phyloP scores from a whole-genome alignment of 2,797 vertebrate species.

The Darevskia mixta region DNA sequence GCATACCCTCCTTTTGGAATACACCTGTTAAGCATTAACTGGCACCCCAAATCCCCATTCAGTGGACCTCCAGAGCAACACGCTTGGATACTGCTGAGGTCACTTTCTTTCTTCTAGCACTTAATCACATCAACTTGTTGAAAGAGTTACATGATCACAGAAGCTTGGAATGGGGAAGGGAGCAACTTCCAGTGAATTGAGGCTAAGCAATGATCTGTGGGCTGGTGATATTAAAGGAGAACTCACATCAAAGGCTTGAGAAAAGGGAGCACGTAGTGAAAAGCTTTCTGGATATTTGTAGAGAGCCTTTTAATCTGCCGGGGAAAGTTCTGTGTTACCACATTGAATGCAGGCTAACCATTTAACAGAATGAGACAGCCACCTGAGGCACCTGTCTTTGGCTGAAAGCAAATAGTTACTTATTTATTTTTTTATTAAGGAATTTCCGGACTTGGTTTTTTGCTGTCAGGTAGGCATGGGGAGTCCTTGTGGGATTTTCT shows the following conservation, averaged over 20 bases:
- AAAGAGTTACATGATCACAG: slow-evolving; percentile 33
- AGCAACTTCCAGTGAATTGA: neutral
- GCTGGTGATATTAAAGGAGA: slow-evolving; percentile 48
- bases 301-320: slow-evolving; percentile 47
- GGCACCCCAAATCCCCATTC: neutral
- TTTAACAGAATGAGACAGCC: too few species aligned
- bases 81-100: fast-evolving
- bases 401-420: too few species aligned
- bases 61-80: slow-evolving; percentile 10
- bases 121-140: slow-evolving; percentile 52
- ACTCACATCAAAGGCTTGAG: slow-evolving; percentile 52
- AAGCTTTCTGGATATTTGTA: neutral
- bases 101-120: slow-evolving; percentile 7
- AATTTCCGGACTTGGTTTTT: too few species aligned
- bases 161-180: neutral
- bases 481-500: too few species aligned
- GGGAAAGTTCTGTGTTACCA: slow-evolving; percentile 34
- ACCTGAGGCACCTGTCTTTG: too few species aligned
- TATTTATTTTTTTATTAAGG: too few species aligned
- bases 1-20: neutral
- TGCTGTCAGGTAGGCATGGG: too few species aligned
- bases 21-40: neutral
- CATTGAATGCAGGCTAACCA: slow-evolving; percentile 28
- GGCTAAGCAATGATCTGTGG: neutral
- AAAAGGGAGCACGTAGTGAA: slow-evolving; percentile 43